phyloP scores from a whole-genome alignment of 2,113 vertebrate species.

The Vanacampus margaritifer region DNA sequence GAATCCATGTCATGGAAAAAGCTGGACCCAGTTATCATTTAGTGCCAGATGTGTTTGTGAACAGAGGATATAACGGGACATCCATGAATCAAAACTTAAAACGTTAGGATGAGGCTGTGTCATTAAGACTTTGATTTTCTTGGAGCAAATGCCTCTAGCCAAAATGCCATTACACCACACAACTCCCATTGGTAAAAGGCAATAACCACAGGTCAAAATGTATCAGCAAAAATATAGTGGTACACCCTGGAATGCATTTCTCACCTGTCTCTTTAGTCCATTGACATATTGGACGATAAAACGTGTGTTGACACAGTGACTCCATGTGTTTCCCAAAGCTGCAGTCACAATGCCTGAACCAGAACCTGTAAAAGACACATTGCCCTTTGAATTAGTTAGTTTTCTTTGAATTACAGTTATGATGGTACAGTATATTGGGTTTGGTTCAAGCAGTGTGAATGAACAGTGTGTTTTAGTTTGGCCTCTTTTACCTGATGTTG shows the following conservation, averaged over 20 bases:
- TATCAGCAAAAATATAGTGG: not conserved
- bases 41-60: too few species aligned
- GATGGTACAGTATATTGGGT: not conserved
- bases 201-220: not conserved
- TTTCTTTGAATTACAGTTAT: not conserved
- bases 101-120: too few species aligned
- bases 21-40: too few species aligned
- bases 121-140: not conserved
- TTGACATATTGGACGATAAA: conserved; percentile 77
- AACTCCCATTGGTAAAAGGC: not conserved
- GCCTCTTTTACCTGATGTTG: too few species aligned
- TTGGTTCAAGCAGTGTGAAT: not conserved
- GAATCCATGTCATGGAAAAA: too few species aligned
- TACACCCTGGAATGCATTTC: conserved; percentile 5
- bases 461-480: too few species aligned
- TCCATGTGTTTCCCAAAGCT: conserved; percentile 83
- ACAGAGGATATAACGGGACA: too few species aligned
- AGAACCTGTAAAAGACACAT: conserved; percentile 2
- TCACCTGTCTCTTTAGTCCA: conserved; percentile 74
- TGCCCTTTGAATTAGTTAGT: not conserved
- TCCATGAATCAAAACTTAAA: too few species aligned
- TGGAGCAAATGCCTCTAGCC: not conserved
- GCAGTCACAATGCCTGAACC: conserved; percentile 69
- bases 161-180: not conserved
- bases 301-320: conserved; percentile 81